These are phyloP conservation scores for Danaus chrysippus DNA, from an alignment of 2,888 invertebrate genomes.

Conservation along the genomic window DNA sequence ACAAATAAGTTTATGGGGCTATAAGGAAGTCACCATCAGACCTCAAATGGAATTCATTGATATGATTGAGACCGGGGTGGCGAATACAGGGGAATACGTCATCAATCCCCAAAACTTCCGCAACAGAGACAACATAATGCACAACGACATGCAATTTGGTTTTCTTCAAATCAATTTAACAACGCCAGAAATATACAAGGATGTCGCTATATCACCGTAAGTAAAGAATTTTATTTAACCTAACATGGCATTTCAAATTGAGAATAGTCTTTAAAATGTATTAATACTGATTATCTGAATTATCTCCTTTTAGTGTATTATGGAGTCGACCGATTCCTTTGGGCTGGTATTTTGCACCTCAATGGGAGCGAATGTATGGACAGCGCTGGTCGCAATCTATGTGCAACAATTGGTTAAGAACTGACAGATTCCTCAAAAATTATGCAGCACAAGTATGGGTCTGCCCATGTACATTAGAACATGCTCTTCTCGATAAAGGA, in stretches of 20 bases:
- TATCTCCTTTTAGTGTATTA: conserved; percentile 74
- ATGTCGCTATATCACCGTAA: conserved; percentile 85
- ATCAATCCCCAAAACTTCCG: conserved; percentile 87
- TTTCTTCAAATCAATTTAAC: conserved; percentile 93
- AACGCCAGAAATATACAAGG: conserved; percentile 83
- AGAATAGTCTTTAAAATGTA: background rate
- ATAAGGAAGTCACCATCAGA: conserved; percentile 88
- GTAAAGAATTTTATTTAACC: conserved; percentile 48
- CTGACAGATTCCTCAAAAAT: conserved; percentile 89
- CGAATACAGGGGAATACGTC: conserved; percentile 85
- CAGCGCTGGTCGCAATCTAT: conserved; percentile 88
- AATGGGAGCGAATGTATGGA: conserved; percentile 92
- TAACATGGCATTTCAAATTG: background rate
- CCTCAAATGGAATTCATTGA: conserved; percentile 92
- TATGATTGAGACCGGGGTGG: conserved; percentile 81
- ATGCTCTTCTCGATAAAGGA: conserved; percentile 95
- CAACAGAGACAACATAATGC: conserved; percentile 82
- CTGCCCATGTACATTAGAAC: conserved; percentile 95
- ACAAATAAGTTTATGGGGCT: conserved; percentile 93
- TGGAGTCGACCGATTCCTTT: conserved; percentile 96
- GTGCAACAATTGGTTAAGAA: conserved; percentile 94
- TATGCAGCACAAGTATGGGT: conserved; percentile 90
- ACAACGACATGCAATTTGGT: conserved; percentile 89
- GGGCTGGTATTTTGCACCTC: conserved; percentile 94
- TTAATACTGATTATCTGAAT: background rate